These are phyloP conservation scores for Melipona bicolor DNA, from an alignment of 2,888 invertebrate species.

Conservation along the genomic window DNA sequence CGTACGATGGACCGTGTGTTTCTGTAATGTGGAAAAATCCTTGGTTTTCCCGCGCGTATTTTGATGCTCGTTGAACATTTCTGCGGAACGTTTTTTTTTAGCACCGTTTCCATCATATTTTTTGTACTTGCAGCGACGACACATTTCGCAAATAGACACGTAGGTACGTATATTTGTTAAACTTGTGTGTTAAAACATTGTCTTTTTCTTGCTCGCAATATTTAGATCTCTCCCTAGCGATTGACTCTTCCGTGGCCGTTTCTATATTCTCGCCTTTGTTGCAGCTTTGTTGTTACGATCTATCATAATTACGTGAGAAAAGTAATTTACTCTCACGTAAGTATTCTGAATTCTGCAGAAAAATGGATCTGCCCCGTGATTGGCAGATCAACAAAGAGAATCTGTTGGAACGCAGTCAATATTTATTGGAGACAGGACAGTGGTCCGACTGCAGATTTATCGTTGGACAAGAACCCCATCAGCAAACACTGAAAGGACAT, in stretches of 20 bases:
- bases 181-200: conserved; percentile 28
- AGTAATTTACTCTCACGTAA: conserved; percentile 1
- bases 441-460: conserved; percentile 94
- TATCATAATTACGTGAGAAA: not conserved
- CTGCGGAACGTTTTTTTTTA: conserved; percentile 41
- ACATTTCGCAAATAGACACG: conserved; percentile 41
- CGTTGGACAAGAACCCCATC: conserved; percentile 91
- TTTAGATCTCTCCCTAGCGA: not conserved
- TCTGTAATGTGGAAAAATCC: conserved; percentile 40
- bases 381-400: conserved; percentile 91
- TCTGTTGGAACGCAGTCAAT: conserved; percentile 90
- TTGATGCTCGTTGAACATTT: conserved; percentile 42
- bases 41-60: conserved; percentile 58
- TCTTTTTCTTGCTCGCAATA: not conserved
- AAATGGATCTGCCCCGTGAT: conserved; percentile 88
- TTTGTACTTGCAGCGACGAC: conserved; percentile 69
- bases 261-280: not conserved
- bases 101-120: conserved; percentile 60
- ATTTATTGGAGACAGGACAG: conserved; percentile 91
- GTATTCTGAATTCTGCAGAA: conserved; percentile 26
- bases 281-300: not conserved
- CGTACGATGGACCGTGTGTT: conserved; percentile 1
- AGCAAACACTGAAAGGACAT: conserved; percentile 90
- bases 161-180: conserved; percentile 56
- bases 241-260: not conserved